These are phyloP conservation scores for Smutsia temminckii DNA, from an alignment of 2,797 vertebrate species.

Conservation along the genomic window DNA sequence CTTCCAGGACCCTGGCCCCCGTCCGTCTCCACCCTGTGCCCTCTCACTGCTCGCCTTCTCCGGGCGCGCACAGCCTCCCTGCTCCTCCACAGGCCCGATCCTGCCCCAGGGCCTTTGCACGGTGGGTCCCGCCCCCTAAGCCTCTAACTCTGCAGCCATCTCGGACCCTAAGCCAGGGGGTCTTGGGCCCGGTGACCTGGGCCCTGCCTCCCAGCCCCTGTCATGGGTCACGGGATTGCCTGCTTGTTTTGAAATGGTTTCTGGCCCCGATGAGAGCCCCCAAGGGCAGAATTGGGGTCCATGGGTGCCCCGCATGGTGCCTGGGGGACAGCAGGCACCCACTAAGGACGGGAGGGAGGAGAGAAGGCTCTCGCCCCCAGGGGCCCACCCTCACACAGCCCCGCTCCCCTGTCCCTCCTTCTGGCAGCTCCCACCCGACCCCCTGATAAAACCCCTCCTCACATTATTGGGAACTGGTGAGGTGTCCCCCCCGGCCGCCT, in stretches of 20 bases:
- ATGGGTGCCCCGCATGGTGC: neutral
- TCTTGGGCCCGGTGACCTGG: too few species aligned
- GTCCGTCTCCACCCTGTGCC: accelerated
- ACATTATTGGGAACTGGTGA: neutral
- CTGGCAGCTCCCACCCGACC: neutral
- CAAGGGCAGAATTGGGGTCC: neutral
- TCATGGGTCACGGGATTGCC: neutral
- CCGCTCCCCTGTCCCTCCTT: too few species aligned
- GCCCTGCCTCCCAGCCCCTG: neutral
- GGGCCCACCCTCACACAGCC: neutral
- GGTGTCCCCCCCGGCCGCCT: neutral
- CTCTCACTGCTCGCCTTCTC: too few species aligned
- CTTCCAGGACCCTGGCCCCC: neutral
- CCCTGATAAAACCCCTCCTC: neutral
- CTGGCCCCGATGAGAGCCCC: neutral
- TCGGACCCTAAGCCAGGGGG: neutral
- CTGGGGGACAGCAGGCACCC: neutral
- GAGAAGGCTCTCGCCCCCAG: neutral
- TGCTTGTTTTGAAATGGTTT: neutral
- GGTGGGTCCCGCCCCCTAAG: neutral
- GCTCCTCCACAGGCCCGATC: accelerated
- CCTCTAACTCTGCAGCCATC: neutral
- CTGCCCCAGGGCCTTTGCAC: neutral
- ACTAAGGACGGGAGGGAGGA: neutral
- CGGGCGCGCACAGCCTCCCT: accelerated